Evolutionary conservation across 2,797 vertebrate species (phyloP), one percentile per base, ranked within the genome.

Genomic region (Poeciliopsis turneri): DNA sequence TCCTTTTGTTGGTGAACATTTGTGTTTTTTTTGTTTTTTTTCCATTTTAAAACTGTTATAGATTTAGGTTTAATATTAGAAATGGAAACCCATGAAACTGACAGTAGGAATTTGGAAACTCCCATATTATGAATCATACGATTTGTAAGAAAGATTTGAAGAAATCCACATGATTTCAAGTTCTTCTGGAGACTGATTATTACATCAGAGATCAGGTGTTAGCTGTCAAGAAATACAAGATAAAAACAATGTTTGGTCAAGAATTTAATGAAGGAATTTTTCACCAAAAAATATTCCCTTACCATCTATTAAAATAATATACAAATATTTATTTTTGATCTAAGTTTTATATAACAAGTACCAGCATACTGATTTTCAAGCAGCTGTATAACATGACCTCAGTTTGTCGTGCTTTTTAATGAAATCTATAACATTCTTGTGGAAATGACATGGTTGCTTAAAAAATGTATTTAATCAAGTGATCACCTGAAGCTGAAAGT

Each of bases 1-100:
- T 46, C 30, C n/a, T 53, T 78, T 59, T 25, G 36, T 41, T 45
- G 72, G 39, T 70, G 4, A 78, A 69, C 16, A 73, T 78, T 79
- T 78, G 1, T 39, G 4, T 36, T 36, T 36, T 36, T 5, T 39
- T 5, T 39, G 5, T 5, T 39, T 39, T 57, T 55, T 53, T 76
- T 6, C 25, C 10, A 64, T 13, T 71, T 59, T 69, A 61, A 57
- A 43, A 43, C 25, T 16, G 46, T 75, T 0, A 5, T 1, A 69
- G 0, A 72, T 69, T 28, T 76, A 70, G 69, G 39, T 28, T 43
- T 16, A 59, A 33, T 36, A 51, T 49, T 10, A 0, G 39, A 53
- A 79, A 72, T 45, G 20, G 43, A 46, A 61, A 11, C 36, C 20
- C 45, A 5, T 11, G 15, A 28, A 41, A 57, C 11, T 16, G 15